Evolutionary conservation across 1,140 invertebrate genomes (phyloP).

Genomic region (Asbolus verrucosus): DNA sequence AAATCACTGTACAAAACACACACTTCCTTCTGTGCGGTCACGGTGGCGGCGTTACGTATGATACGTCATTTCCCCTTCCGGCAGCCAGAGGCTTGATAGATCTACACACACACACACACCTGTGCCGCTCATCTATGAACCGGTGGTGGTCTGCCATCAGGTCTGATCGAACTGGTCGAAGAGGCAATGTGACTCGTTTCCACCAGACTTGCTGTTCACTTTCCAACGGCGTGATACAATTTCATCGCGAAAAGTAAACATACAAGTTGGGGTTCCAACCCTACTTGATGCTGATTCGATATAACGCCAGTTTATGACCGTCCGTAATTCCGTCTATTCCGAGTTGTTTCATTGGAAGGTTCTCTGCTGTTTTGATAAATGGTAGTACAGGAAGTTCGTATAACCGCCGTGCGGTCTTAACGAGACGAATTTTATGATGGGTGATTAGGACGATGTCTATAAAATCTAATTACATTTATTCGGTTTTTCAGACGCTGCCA

Average conservation of each 20-base stretch:
- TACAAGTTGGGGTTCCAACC: too few species aligned
- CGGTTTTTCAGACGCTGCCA: background rate
- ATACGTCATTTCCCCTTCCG: slow-evolving; percentile 56
- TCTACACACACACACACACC: slow-evolving; percentile 30
- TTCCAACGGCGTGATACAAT: too few species aligned
- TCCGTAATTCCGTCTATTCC: too few species aligned
- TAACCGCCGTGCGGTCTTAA: slow-evolving; percentile 15
- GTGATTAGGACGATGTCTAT: slow-evolving; percentile 25
- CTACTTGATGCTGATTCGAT: too few species aligned
- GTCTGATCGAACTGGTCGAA: too few species aligned
- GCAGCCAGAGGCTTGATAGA: slow-evolving; percentile 41
- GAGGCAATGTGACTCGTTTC: too few species aligned
- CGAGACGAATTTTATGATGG: slow-evolving; percentile 17
- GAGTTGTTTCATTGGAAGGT: background rate
- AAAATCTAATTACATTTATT: slow-evolving; percentile 33
- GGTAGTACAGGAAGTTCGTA: slow-evolving; percentile 7
- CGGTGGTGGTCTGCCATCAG: background rate
- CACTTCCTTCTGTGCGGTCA: slow-evolving; percentile 53
- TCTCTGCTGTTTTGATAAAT: background rate
- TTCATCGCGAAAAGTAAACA: too few species aligned
- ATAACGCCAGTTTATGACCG: too few species aligned
- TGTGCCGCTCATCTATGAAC: slow-evolving; percentile 16
- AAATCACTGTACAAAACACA: slow-evolving; percentile 54
- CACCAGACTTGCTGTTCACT: too few species aligned
- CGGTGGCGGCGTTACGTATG: slow-evolving; percentile 50